A percentile compares a stretch with the other conserved stretches of the same genome.
Evolutionary conservation across 2,888 invertebrate genomes (phyloP).

Genomic region (Hypercompe scribonia): DNA sequence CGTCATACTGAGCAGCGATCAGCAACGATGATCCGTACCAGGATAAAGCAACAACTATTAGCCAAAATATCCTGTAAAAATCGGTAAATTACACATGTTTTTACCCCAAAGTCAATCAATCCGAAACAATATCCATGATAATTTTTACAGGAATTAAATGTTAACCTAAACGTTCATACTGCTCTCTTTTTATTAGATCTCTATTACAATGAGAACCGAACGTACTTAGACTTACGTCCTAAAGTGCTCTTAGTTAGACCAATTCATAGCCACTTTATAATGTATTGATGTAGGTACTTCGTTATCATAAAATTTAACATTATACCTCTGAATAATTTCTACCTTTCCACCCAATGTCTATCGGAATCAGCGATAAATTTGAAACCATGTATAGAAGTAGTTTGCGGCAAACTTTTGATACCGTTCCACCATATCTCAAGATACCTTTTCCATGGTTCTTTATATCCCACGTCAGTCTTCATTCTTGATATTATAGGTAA

Average conservation of each 20-base stretch:
- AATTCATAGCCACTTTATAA: neutral
- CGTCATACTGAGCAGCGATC: slow-evolving; percentile 87
- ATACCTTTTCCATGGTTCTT: slow-evolving; percentile 64
- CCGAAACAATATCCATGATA: too few relatives aligned
- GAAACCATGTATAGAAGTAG: slow-evolving; percentile 88
- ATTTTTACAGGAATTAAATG: too few relatives aligned
- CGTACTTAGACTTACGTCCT: neutral
- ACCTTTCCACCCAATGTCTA: slow-evolving; percentile 89
- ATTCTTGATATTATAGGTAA: slow-evolving; percentile 16
- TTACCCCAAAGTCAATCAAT: too few relatives aligned
- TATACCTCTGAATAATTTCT: neutral
- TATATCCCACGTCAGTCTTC: slow-evolving; percentile 55
- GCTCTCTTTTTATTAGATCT: too few relatives aligned
- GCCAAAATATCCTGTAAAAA: slow-evolving; percentile 88
- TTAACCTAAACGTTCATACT: too few relatives aligned
- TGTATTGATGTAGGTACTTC: neutral
- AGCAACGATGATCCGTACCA: slow-evolving; percentile 88
- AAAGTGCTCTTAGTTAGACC: neutral
- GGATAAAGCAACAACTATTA: slow-evolving; percentile 86
- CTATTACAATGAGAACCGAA: too few relatives aligned
- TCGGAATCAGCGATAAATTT: slow-evolving; percentile 88
- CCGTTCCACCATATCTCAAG: slow-evolving; percentile 81
- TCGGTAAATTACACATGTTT: too few relatives aligned
- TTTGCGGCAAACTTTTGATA: slow-evolving; percentile 79
- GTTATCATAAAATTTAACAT: neutral